Evolutionary conservation across 2,113 vertebrate genomes (phyloP).

Genomic region (Oryzias woworae): DNA sequence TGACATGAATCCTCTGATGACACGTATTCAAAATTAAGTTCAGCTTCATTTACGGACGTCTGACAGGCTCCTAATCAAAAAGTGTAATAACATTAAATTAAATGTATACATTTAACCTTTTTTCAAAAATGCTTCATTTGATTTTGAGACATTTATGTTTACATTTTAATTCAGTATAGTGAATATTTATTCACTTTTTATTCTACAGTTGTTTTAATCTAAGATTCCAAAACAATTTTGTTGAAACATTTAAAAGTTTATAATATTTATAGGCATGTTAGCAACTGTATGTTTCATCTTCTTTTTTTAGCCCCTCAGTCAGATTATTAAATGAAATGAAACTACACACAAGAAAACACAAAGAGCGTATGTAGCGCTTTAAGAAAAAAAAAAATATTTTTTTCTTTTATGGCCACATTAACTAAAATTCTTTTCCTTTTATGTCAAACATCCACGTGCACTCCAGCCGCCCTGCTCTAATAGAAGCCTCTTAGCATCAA

Average conservation of each 20-base stretch:
- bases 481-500: constrained; percentile 21
- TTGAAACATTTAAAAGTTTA: background rate
- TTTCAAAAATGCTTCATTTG: no score
- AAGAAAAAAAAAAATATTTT: background rate
- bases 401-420: background rate
- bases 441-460: constrained; percentile 2
- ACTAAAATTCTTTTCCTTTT: background rate
- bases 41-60: no score
- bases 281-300: background rate
- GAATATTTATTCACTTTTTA: no score
- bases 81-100: no score
- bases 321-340: background rate
- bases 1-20: no score
- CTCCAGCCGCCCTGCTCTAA: constrained; percentile 4
- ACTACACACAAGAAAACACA: background rate
- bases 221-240: no score
- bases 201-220: no score
- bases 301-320: background rate
- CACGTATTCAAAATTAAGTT: no score
- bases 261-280: background rate
- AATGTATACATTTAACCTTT: no score
- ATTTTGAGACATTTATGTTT: no score
- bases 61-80: no score
- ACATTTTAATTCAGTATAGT: no score
- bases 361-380: background rate